Base-by-base conservation (phyloP, 2,888 invertebrate species). In the Pegoplata infirma region DNA sequence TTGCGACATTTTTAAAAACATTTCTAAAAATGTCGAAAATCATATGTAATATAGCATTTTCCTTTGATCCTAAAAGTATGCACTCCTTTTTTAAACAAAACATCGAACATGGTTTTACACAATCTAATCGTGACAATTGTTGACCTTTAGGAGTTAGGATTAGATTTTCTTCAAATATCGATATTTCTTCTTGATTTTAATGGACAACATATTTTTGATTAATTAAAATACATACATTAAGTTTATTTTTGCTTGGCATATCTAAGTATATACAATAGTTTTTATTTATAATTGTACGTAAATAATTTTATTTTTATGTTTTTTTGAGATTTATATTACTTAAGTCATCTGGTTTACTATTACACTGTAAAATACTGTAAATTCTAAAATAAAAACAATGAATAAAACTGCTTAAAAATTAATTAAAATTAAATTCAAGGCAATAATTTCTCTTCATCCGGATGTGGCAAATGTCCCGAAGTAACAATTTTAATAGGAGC, bases 391-490 rank as follows among this genome's bases (percentile, higher is more conserved):
- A 44, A 61, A 67, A 58, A 23, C 44, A 12, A 47, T 19, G 32
- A 47, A 55, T 25, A 51, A 61, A 67, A 58, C 21, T 23, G 12
- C 44, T 68, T 16, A 47, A 49, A 68, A n/a, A 25, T 44, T 47
- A 21, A 23, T n/a, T n/a, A 8, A 55, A n/a, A 25, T 53, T 59
- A 83, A 75, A 86, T 85, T 63, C 85, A 85, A 53, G 88, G 84
- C 81, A 88, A 71, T 8, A 88, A 81, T 77, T 87, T 86, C 66
- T 88, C 87, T 59, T 85, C 84, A 14, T 87, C 87, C 6, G 73
- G 64, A 51, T 81, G 66, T 7, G 59, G 51, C 55, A 61, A 64
- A n/a, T 46, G 16, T 7, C 47, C 71, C 7, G 64, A 47, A 14
- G 80, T 40, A 21, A 73, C 25, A 14, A 66, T n/a, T 66, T 46